A percentile compares a stretch with the other conserved stretches of the same genome.
Evolutionary conservation across 2,797 vertebrate genomes (phyloP).

Genomic region (Helicolenus hilgendorfi): DNA sequence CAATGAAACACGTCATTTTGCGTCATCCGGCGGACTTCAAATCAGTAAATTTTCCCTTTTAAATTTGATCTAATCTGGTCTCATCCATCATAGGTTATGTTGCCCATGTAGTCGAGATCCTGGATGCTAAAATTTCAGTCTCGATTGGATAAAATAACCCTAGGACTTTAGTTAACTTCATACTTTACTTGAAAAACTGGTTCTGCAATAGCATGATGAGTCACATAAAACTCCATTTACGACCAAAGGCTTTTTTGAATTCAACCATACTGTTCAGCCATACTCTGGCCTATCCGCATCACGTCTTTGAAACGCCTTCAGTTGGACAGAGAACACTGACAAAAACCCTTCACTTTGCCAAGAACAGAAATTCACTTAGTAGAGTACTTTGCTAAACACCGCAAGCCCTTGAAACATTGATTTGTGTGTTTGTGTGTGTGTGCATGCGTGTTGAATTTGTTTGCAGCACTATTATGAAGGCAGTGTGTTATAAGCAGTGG

Average conservation of each 20-base stretch:
- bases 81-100: not conserved
- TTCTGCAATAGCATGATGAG: not conserved
- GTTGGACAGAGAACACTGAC: not conserved
- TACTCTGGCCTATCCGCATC: not conserved
- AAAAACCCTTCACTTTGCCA: constrained; percentile 37
- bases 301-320: constrained; percentile 7
- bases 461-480: constrained; percentile 71
- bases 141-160: not conserved
- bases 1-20: too few relatives aligned
- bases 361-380: constrained; percentile 54
- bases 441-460: constrained; percentile 48
- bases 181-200: not conserved
- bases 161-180: not conserved
- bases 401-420: constrained; percentile 60
- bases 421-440: constrained; percentile 33
- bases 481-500: constrained; percentile 71
- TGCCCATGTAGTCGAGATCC: not conserved
- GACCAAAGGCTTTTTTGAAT: not conserved
- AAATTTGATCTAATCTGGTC: not conserved
- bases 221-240: not conserved
- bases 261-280: not conserved
- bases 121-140: not conserved
- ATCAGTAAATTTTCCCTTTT: not conserved
- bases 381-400: constrained; percentile 56
- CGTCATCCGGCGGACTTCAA: too few relatives aligned